Evolutionary conservation across 2,113 vertebrate genomes (phyloP), one percentile per base, ranked within the genome.

Genomic region (Propithecus coquereli): DNA sequence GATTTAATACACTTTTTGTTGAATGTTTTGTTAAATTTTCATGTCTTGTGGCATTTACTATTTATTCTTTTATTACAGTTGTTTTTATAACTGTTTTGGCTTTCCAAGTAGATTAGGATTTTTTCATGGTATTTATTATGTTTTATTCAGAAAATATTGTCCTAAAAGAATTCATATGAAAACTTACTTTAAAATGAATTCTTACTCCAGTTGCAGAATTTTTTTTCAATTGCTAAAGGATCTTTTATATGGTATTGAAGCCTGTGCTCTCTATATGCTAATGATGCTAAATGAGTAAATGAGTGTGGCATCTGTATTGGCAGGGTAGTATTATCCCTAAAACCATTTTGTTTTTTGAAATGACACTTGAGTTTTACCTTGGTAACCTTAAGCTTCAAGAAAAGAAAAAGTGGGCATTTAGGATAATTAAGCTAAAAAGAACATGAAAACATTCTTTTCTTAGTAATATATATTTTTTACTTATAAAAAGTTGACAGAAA

Each of bases 401-500:
- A 37, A 76, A 94, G 43, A 92, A 45, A 27, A 34, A 47, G 30
- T 81, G 34, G 45, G 47, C 65, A 61, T 4, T 94, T 59, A 47
- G 52, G 50, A 79, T 68, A 79, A 45, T 65, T 76, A 68, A 74
- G 32, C 82, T 87, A 89, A 94, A 74, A 87, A 17, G 70, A 77
- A 7, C 8, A 18, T 4, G 3, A 81, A 91, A 86, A 30, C 37
- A 59, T n/a, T 92, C 45, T 91, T 73, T 96, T 83, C 32, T 65
- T 83, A 71, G 17, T 73, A 37, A 82, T 63, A 66, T 23, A 37
- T 65, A 16, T 57, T 20, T 91, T 93, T 94, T 81, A 83, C 25
- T 92, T 47, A 8, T 77, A 54, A 94, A 95, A 81, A 70, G 52
- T 76, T 45, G 88, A 90, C 84, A 86, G 92, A 77, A 93, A 61